Evolutionary conservation across 1,140 invertebrate species (phyloP).

Genomic region (Caenorhabditis inopinata): DNA sequence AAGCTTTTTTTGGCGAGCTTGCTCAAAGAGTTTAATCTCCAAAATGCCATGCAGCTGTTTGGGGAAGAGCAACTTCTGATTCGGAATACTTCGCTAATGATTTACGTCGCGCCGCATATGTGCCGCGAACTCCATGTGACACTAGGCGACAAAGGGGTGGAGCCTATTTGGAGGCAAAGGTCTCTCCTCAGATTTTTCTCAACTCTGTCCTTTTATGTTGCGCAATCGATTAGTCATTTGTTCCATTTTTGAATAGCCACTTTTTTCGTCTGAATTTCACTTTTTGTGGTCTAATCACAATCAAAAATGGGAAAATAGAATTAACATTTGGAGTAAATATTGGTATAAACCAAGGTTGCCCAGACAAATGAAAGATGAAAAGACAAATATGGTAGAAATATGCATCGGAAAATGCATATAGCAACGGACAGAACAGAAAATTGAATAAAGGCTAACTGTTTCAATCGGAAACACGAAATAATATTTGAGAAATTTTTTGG

Average conservation of each 20-base stretch:
- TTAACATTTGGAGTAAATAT: too few relatives aligned
- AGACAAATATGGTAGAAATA: too few relatives aligned
- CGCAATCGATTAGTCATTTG: background rate
- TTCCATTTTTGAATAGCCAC: background rate
- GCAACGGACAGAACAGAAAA: too few relatives aligned
- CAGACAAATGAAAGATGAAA: too few relatives aligned
- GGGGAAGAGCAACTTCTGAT: background rate
- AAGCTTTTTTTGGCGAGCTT: too few relatives aligned
- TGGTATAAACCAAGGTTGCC: too few relatives aligned
- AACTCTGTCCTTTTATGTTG: background rate
- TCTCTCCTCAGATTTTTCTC: background rate
- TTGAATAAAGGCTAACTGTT: too few relatives aligned
- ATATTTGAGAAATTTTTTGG: too few relatives aligned
- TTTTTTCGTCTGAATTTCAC: background rate
- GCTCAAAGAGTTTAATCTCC: background rate
- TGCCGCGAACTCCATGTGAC: constrained; percentile 3
- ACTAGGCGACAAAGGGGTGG: background rate
- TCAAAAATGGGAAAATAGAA: too few relatives aligned
- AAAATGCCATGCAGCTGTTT: background rate
- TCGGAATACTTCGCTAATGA: background rate
- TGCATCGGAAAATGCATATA: too few relatives aligned
- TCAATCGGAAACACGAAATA: too few relatives aligned
- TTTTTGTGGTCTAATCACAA: background rate
- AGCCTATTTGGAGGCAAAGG: background rate
- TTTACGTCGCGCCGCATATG: background rate